Evolutionary conservation across 2,888 invertebrate genomes (phyloP).

Genomic region (Tryphoninae sp.): DNA sequence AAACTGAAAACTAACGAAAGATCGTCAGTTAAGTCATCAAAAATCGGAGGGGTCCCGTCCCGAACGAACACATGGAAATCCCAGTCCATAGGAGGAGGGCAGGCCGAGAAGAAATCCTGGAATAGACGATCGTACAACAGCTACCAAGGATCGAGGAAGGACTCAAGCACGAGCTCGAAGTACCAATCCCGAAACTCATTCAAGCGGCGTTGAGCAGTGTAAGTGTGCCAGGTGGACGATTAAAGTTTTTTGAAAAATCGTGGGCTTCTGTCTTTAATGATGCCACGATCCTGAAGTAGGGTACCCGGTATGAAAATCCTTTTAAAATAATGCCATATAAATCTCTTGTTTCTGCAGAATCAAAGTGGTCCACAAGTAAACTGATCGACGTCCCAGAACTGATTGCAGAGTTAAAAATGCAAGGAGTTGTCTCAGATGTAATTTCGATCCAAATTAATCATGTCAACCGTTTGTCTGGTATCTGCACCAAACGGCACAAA

Average conservation of each 20-base stretch:
- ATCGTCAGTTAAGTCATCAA: constrained; percentile 30
- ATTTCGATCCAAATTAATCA: constrained; percentile 52
- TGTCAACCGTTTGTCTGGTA: constrained; percentile 62
- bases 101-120: constrained; percentile 29
- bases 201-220: constrained; percentile 26
- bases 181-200: constrained; percentile 13
- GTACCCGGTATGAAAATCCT: constrained; percentile 40
- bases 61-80: constrained; percentile 28
- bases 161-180: constrained; percentile 32
- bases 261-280: constrained; percentile 44
- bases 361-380: constrained; percentile 27
- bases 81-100: constrained; percentile 23
- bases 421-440: constrained; percentile 18
- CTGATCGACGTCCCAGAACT: constrained; percentile 16
- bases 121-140: constrained; percentile 33
- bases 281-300: constrained; percentile 43
- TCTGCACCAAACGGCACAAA: constrained; percentile 64
- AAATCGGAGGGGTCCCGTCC: constrained; percentile 58
- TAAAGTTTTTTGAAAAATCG: constrained; percentile 39
- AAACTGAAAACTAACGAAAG: constrained; percentile 15
- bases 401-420: constrained; percentile 29
- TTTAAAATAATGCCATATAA: constrained; percentile 28
- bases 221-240: constrained; percentile 41
- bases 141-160: background rate
- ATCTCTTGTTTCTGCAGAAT: constrained; percentile 13